Conservation (phyloP, 1,140 invertebrate species). For the Atopsyche davidsoni region DNA sequence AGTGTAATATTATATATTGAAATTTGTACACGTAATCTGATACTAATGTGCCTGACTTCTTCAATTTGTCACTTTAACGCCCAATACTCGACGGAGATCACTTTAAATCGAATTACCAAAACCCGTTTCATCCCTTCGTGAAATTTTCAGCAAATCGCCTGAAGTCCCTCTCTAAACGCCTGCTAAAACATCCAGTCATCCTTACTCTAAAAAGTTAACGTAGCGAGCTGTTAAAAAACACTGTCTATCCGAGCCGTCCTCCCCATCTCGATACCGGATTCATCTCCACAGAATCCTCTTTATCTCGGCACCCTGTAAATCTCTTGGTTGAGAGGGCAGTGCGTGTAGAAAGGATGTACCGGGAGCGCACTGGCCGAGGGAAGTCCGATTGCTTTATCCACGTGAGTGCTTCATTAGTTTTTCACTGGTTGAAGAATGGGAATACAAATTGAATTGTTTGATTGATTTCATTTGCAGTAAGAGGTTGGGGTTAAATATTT, state of each 20-base stretch:
- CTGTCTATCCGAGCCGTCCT: slow-evolving; percentile 8
- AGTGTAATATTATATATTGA: too few relatives aligned
- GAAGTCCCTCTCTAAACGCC: slow-evolving; percentile 8
- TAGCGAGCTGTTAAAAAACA: slow-evolving; percentile 28
- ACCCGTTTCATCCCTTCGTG: slow-evolving; percentile 7
- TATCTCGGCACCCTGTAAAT: too few relatives aligned
- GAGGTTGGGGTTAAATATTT: too few relatives aligned
- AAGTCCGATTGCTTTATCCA: slow-evolving; percentile 11
- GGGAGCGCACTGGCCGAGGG: slow-evolving; percentile 16
- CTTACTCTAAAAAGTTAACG: slow-evolving; percentile 19
- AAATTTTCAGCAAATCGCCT: slow-evolving; percentile 12
- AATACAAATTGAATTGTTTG: slow-evolving; percentile 17
- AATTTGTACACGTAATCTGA: too few relatives aligned
- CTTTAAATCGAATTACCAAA: slow-evolving; percentile 21
- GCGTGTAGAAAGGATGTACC: too few relatives aligned
- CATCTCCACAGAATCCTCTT: too few relatives aligned
- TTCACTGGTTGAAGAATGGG: slow-evolving; percentile 10
- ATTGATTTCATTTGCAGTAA: too few relatives aligned
- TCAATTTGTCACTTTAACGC: too few relatives aligned
- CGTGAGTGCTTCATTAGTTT: slow-evolving; percentile 17
- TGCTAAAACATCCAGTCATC: slow-evolving; percentile 20
- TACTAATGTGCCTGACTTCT: too few relatives aligned
- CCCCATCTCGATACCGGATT: too few relatives aligned
- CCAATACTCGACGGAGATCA: too few relatives aligned
- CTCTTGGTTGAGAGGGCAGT: too few relatives aligned